A percentile compares a stretch with the other conserved stretches of the same genome.
phyloP scores from a whole-genome alignment of 2,888 invertebrate species.

The Scaeva pyrastri region DNA sequence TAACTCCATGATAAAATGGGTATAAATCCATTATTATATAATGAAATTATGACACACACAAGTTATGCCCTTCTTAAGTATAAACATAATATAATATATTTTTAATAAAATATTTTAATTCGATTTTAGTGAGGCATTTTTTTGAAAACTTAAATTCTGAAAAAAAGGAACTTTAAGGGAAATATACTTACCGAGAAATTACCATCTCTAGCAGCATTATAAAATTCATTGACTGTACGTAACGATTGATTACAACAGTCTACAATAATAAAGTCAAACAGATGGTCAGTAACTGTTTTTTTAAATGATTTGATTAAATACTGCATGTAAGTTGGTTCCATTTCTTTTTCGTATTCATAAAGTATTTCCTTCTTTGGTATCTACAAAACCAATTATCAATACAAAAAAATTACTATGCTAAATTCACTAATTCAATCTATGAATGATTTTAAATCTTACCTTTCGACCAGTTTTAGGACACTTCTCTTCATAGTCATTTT shows the following conservation, averaged over 20 bases:
- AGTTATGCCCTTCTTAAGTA: too few relatives aligned
- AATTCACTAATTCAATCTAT: too few relatives aligned
- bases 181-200: constrained; percentile 81
- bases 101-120: too few relatives aligned
- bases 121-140: too few relatives aligned
- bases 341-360: constrained; percentile 93
- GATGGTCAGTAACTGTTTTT: constrained; percentile 94
- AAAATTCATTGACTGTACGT: constrained; percentile 93
- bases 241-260: constrained; percentile 95
- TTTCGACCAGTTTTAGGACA: constrained; percentile 83
- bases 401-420: too few relatives aligned
- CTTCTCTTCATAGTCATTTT: constrained; percentile 88
- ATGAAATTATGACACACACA: too few relatives aligned
- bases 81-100: too few relatives aligned
- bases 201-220: constrained; percentile 90
- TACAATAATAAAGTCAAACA: constrained; percentile 95
- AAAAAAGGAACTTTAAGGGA: too few relatives aligned
- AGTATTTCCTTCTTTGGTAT: constrained; percentile 84
- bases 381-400: constrained; percentile 76
- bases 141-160: too few relatives aligned
- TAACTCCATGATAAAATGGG: too few relatives aligned
- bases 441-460: constrained; percentile 76
- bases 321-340: constrained; percentile 92
- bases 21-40: too few relatives aligned
- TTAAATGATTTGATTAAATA: constrained; percentile 95